Conservation (phyloP, 2,888 invertebrate species). For the Ganaspis brasiliensis region DNA sequence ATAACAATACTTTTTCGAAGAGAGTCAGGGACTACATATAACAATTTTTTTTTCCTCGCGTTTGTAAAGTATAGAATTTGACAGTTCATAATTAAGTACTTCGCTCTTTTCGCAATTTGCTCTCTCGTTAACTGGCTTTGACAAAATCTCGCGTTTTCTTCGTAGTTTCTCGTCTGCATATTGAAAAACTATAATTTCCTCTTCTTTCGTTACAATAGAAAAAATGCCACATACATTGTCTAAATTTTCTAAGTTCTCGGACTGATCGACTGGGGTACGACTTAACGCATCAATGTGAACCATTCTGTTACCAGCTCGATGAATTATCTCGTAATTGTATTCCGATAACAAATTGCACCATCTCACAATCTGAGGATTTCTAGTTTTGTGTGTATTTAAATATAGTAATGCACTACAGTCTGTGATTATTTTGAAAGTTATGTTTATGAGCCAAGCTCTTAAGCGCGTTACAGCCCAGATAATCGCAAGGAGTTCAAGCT, state of each 20-base stretch:
- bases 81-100: background rate
- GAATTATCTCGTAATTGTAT: background rate
- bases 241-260: background rate
- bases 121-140: background rate
- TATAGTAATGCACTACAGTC: background rate
- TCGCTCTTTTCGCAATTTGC: background rate
- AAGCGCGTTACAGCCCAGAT: conserved; percentile 53
- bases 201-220: background rate
- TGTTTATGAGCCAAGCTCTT: conserved; percentile 24
- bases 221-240: background rate
- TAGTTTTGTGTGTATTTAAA: background rate
- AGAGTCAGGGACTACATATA: conserved; percentile 2
- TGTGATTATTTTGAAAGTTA: background rate
- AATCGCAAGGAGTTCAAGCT: conserved; percentile 68
- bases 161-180: conserved; percentile 7
- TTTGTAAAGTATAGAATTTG: conserved; percentile 6
- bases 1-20: conserved; percentile 22
- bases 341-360: background rate
- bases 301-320: background rate
- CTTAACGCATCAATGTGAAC: background rate
- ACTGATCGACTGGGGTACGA: background rate
- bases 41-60: background rate
- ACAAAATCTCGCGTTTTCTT: conserved; percentile 25
- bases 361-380: background rate
- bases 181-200: background rate